Conservation (phyloP, 2,888 invertebrate species). For the Synanthedon formicaeformis region DNA sequence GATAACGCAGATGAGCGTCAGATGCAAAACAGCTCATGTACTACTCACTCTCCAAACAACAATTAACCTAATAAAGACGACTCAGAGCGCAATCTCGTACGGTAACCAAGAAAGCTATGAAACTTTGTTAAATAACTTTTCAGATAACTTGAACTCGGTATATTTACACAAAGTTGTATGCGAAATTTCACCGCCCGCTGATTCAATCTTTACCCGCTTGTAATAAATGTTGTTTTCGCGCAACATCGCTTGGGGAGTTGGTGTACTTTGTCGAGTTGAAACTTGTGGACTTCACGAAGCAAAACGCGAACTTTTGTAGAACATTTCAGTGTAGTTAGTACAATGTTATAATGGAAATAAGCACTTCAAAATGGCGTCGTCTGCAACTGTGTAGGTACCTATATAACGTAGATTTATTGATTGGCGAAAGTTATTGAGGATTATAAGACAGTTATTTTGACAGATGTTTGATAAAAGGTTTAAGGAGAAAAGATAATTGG, state of each 20-base stretch:
- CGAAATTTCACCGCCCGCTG: constrained; percentile 59
- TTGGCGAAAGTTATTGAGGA: constrained; percentile 30
- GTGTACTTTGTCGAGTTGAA: constrained; percentile 49
- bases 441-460: constrained; percentile 9
- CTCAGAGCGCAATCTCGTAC: constrained; percentile 50
- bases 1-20: constrained; percentile 53
- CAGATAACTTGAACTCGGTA: constrained; percentile 69
- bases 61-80: constrained; percentile 46
- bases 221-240: constrained; percentile 69
- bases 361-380: constrained; percentile 70
- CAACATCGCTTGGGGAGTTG: constrained; percentile 62
- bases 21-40: constrained; percentile 37
- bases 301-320: constrained; percentile 71
- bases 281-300: constrained; percentile 70
- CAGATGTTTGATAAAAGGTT: background rate
- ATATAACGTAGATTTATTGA: constrained; percentile 36
- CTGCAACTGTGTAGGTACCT: constrained; percentile 51
- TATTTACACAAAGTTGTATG: constrained; percentile 68
- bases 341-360: constrained; percentile 72
- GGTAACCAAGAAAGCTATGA: constrained; percentile 63
- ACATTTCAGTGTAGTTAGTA: constrained; percentile 72
- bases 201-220: constrained; percentile 67
- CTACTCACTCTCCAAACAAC: constrained; percentile 33
- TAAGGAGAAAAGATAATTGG: too few species aligned
- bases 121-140: constrained; percentile 72